Conservation (phyloP, 2,113 vertebrate genomes). For the Bagarius yarrelli region DNA sequence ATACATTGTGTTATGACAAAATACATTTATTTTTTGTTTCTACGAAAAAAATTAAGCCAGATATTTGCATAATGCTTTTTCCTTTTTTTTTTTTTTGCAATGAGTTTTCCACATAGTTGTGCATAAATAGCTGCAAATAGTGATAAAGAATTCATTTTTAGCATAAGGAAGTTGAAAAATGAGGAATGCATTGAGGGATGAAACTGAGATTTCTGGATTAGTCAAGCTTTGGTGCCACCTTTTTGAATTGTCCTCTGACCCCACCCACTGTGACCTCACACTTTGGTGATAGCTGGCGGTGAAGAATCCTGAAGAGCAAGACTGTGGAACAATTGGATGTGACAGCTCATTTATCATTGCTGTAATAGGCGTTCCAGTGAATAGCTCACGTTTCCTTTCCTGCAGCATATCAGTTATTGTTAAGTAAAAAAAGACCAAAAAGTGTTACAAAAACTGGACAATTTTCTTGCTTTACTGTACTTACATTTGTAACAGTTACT, state of each 20-base stretch:
- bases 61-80: not conserved
- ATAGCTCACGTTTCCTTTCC: constrained; percentile 60
- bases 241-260: constrained; percentile 57
- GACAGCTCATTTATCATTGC: constrained; percentile 75
- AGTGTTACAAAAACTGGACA: constrained; percentile 58
- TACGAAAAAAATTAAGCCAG: not conserved
- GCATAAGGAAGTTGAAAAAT: not conserved
- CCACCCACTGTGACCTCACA: constrained; percentile 12
- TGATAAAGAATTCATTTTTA: not conserved
- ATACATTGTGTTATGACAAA: not conserved
- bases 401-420: constrained; percentile 45
- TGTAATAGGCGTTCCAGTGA: constrained; percentile 62
- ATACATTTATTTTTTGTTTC: not conserved
- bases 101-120: not conserved
- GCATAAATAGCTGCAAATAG: not conserved
- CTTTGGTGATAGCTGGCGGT: constrained; percentile 26
- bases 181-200: not conserved
- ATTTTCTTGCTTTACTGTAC: constrained; percentile 44
- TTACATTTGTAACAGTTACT: constrained; percentile 41
- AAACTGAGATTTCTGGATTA: constrained; percentile 1
- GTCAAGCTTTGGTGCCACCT: not conserved
- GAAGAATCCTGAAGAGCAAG: constrained; percentile 60
- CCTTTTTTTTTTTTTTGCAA: too few species aligned
- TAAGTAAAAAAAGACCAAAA: constrained; percentile 61
- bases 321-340: constrained; percentile 65